Evolutionary conservation across 2,113 vertebrate genomes (phyloP).

Genomic region (Ginglymostoma cirratum): DNA sequence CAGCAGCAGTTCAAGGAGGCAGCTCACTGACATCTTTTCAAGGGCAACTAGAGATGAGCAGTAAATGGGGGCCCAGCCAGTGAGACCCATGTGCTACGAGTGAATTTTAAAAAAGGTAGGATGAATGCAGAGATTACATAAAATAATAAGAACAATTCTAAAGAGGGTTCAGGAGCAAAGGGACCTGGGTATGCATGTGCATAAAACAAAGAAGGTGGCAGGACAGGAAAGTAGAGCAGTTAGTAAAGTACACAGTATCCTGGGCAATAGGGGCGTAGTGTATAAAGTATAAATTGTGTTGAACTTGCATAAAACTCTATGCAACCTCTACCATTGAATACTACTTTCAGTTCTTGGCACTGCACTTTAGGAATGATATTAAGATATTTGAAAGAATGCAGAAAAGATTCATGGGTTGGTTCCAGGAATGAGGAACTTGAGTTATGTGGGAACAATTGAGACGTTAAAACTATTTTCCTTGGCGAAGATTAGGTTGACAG

Average conservation of each 20-base stretch:
- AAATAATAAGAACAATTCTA: not conserved
- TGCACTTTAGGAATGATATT: not conserved
- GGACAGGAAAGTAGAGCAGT: not conserved
- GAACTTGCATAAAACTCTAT: not conserved
- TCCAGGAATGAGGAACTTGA: not conserved
- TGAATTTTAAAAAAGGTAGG: too few species aligned
- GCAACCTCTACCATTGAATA: not conserved
- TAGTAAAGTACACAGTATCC: not conserved
- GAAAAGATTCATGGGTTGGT: not conserved
- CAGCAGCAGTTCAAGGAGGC: too few species aligned
- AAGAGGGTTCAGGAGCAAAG: not conserved
- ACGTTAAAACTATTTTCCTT: not conserved
- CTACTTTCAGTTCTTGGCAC: not conserved
- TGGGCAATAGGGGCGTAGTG: not conserved
- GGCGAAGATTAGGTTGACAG: not conserved
- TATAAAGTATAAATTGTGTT: not conserved
- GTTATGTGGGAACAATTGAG: not conserved
- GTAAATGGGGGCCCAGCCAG: too few species aligned
- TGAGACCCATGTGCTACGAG: too few species aligned
- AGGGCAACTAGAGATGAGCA: too few species aligned
- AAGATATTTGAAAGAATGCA: not conserved
- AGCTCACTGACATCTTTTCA: too few species aligned
- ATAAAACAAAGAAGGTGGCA: not conserved
- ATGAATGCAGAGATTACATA: not conserved
- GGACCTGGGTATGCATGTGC: not conserved